Conservation (phyloP, 2,113 vertebrate genomes). For the Gymnocephalus cernua region DNA sequence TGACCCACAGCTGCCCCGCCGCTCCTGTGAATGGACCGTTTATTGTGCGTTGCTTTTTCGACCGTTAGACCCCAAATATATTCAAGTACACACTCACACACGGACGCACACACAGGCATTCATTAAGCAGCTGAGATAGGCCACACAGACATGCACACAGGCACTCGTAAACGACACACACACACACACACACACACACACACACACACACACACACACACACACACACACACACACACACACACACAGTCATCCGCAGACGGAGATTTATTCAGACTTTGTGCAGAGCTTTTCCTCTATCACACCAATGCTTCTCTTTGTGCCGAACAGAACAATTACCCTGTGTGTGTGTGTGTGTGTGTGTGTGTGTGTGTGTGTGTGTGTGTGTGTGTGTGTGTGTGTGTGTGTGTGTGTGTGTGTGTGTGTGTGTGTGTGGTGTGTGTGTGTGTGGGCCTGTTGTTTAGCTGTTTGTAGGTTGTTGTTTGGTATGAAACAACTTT, state of each 20-base stretch:
- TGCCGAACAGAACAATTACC: neutral
- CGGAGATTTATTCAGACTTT: conserved; percentile 10
- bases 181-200: neutral
- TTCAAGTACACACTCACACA: neutral
- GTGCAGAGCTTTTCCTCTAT: conserved; percentile 1
- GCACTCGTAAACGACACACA: neutral
- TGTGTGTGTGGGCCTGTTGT: neutral
- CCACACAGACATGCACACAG: neutral
- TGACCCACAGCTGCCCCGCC: conserved; percentile 51
- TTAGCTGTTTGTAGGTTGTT: neutral
- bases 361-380: conserved; percentile 18
- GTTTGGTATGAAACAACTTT: neutral
- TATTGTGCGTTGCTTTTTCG: conserved; percentile 12
- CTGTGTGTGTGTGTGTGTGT: neutral
- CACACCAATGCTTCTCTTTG: neutral
- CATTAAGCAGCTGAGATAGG: neutral
- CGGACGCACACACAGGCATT: neutral
- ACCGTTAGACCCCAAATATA: conserved; percentile 5
- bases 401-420: conserved; percentile 8
- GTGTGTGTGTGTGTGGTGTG: neutral
- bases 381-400: conserved; percentile 14
- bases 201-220: neutral
- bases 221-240: neutral
- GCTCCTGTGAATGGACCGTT: conserved; percentile 30
- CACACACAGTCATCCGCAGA: neutral